These are phyloP conservation scores for Dinothrombium tinctorium DNA, from an alignment of 1,140 invertebrate genomes.

Conservation along the genomic window DNA sequence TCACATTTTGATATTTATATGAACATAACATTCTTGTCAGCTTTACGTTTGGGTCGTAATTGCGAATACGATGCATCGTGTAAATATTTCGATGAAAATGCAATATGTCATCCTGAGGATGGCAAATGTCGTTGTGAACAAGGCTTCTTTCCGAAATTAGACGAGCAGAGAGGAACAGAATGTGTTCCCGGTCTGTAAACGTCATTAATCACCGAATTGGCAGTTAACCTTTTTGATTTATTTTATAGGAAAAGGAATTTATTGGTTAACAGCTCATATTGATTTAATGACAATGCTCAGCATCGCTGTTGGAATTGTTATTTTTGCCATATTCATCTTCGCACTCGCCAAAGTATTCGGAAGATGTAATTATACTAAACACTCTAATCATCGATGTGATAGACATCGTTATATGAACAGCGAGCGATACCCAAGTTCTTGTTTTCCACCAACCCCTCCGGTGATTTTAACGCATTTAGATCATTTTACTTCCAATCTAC, in stretches of 20 bases:
- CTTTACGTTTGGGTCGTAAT: conserved; percentile 10
- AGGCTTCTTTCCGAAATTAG: conserved; percentile 5
- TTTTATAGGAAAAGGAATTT: background rate
- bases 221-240: background rate
- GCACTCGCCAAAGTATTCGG: conserved; percentile 12
- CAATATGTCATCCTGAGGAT: conserved; percentile 10
- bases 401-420: background rate
- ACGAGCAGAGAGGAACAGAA: conserved; percentile 1
- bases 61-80: conserved; percentile 14
- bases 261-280: background rate
- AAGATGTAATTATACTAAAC: background rate
- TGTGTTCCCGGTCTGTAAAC: conserved; percentile 11
- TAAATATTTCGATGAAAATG: conserved; percentile 10
- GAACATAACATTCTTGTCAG: conserved; percentile 4
- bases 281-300: background rate
- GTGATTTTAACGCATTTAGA: conserved; percentile 9
- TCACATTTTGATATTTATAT: background rate
- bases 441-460: conserved; percentile 8
- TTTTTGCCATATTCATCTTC: background rate
- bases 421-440: conserved; percentile 9
- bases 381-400: background rate
- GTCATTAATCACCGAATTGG: background rate
- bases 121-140: conserved; percentile 6
- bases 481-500: conserved; percentile 2
- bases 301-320: background rate